Base-by-base conservation (phyloP, 2,888 invertebrate species). In the Latheticus oryzae region DNA sequence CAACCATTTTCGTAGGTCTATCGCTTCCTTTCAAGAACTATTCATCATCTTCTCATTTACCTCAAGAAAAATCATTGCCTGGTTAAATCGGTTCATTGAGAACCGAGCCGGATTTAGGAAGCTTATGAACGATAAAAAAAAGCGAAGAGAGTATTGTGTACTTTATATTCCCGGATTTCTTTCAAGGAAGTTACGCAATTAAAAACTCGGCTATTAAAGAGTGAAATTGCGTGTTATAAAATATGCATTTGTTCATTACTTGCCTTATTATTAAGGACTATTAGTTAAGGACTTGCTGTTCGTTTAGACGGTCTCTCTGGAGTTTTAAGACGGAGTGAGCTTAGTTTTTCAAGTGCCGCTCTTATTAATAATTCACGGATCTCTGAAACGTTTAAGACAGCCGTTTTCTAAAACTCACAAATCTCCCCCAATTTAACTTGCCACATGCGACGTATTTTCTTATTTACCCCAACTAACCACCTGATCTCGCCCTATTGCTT, bases 301-400 rank as follows among this genome's bases (percentile, higher is more conserved):
- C 58, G 53, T 59, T 62, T 59, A 63, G 55, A 52, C 35, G 58
- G 48, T 58, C 57, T 61, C 63, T 9, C 28, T 26, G 58, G 64
- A 56, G 54, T 35, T 48, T 54, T 58, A 58, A 58, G 59, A 54
- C 50, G 35, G 59, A 58, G 50, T 47, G 33, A 59, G 63, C 60
- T 63, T 61, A 62, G 63, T 67, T 69, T 65, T 68, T 67, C 66
- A 65, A 68, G 64, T 62, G 55, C 61, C 59, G 65, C 57, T 62
- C 61, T 65, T 64, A 67, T 69, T 70, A 71, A 70, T 71, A 71
- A 71, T 71, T 70, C 67, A 71, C 67, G 60, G 61, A 58, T 55
- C 60, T 61, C 64, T 65, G 66, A 65, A 69, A 66, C 66, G 69
- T 68, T 69, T 66, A 68, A 66, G 64, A 66, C 64, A 65, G 66